A percentile compares a stretch with the other conserved stretches of the same genome.
Evolutionary conservation across 2,113 vertebrate genomes (phyloP).

Genomic region (Lagopus muta): DNA sequence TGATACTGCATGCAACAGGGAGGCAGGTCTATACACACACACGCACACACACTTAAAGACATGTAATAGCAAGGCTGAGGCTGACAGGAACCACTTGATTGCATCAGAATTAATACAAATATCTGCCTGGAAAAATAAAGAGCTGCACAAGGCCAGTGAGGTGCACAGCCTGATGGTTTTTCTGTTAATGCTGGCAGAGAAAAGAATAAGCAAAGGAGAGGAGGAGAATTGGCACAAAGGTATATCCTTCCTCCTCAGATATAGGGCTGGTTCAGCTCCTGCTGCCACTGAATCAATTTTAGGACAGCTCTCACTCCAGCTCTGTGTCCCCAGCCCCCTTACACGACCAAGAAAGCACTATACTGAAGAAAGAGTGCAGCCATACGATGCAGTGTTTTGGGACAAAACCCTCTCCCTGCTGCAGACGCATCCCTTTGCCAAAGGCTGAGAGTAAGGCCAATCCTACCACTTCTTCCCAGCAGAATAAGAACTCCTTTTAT

Average conservation of each 20-base stretch:
- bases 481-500: constrained; percentile 46
- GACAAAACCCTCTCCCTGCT: background rate
- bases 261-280: background rate
- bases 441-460: constrained; percentile 10
- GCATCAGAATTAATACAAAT: background rate
- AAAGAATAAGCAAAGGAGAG: background rate
- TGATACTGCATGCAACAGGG: background rate
- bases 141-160: background rate
- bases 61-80: background rate
- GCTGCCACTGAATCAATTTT: background rate
- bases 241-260: background rate
- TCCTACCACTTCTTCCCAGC: constrained; percentile 44
- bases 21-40: background rate
- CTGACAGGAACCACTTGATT: background rate
- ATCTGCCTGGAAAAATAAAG: background rate
- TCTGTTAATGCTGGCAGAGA: background rate
- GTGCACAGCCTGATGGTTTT: background rate
- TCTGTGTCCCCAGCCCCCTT: background rate
- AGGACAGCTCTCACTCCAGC: background rate
- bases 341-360: background rate
- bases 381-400: background rate
- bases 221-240: background rate
- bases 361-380: background rate
- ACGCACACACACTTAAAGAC: background rate
- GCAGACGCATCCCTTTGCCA: background rate